Evolutionary conservation across 2,113 vertebrate species (phyloP), one percentile per base, ranked within the genome.

Genomic region (Thunnus thynnus): DNA sequence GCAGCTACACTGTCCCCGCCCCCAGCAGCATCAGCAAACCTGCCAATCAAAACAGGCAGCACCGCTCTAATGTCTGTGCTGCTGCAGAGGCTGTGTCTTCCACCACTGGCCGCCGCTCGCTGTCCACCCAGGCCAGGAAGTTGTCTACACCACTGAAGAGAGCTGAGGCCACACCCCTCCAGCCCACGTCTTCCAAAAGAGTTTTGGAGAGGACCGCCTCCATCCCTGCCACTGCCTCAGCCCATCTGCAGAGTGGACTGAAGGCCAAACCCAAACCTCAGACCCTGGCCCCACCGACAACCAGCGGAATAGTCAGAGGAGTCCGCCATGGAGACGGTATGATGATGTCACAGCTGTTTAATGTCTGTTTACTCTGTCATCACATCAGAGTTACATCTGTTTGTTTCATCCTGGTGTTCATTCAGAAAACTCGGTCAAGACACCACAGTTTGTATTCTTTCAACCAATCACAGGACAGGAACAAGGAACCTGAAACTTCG

Each of bases 91-190:
- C 74, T 32, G 30, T 5, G 30, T 32, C 30, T 9, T 56, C 78
- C 50, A 4, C 66, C 4, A n/a, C 70, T 0, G 7, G 57, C 0
- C 32, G 78, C 3, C 83, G 83, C 11, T 83, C 30, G 1, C 32
- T 93, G 47, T 90, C 91, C 1, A 17, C 47, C 13, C 90, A 90
- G 17, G 65, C 50, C 50, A 89, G 88, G 67, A 94, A 86, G 71
- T 46, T 18, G 11, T 83, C 82, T n/a, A 94, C 92, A 0, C 91
- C 93, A 0, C 60, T 90, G 6, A 95, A 84, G 83, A 94, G 67
- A 62, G 55, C 78, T 0, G 90, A 90, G 50, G 14, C 60, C 50
- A 72, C 85, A 1, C 62, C 86, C 4, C n/a, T 57, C 17, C 76
- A 89, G 46, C 27, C 52, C 20, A 92, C 89, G 0, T 88, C 94